Evolutionary conservation across 2,797 vertebrate species (phyloP), one percentile per base, ranked within the genome.

Genomic region (Phrynocephalus guinanensis): DNA sequence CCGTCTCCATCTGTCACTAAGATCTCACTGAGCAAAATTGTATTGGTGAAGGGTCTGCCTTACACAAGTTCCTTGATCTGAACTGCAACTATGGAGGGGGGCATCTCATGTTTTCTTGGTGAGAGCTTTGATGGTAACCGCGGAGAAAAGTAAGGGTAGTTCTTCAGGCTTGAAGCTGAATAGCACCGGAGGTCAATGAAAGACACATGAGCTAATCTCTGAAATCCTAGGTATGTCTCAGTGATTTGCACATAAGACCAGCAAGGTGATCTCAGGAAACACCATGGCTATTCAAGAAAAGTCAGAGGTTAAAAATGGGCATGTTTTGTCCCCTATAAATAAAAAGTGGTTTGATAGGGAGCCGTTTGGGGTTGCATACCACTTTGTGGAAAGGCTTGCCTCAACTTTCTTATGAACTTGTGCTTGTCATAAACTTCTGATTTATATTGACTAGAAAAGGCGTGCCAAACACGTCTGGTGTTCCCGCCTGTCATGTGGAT

Each of bases 331-430:
- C 11, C 56, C 90, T 80, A 89, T 90, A 92, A 92, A 94, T 91
- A 94, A 87, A 79, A 91, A 90, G 63, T 60, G 18, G 2, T 85
- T 56, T 79, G 85, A 91, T 89, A 15, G 13, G 88, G 30, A 1
- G 56, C 50, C 15, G 72, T 73, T 70, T 89, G 84, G n/a, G 85
- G 85, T 20, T 84, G 60, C 52, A 48, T 83, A 75, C 8, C 0
- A 4, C 78, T 84, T 80, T 38, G 6, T 87, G 89, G 48, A 28
- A 93, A 92, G 75, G 38, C 16, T 33, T 80, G 68, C 85, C 91
- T 92, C 87, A 83, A 24, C 75, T 90, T 92, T 93, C 90, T 92
- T 89, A 71, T 89, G 75, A 94, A 91, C 63, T 85, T 91, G 56
- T 33, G 82, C 1, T 1, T 82, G 63, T 90, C 90, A 92, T 72